Percentiles rank a stretch among this genome's conserved stretches.
Conservation (phyloP, 2,888 invertebrate species). For the Toxonevra muliebris region DNA sequence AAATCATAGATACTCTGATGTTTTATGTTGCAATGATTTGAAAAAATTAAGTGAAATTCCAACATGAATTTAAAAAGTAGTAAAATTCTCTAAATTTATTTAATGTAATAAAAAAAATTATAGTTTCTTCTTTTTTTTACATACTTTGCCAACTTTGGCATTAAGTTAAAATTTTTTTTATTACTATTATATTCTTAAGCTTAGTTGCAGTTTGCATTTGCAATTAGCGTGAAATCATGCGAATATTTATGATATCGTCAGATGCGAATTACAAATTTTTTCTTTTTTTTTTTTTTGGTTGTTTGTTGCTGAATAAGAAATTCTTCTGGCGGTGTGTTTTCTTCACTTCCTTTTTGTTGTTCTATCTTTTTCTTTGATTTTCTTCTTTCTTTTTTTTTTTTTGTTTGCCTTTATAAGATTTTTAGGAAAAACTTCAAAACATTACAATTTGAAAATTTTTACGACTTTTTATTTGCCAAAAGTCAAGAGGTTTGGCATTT, state of each 20-base stretch:
- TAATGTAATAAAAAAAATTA: slow-evolving; percentile 21
- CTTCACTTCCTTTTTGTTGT: not conserved
- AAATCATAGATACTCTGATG: too few relatives aligned
- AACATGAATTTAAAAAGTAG: slow-evolving; percentile 2
- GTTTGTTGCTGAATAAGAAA: slow-evolving; percentile 3
- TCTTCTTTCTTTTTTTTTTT: not conserved
- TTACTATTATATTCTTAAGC: slow-evolving; percentile 20
- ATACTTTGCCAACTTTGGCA: too few relatives aligned
- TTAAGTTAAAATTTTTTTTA: slow-evolving; percentile 17
- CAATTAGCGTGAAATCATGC: slow-evolving; percentile 46
- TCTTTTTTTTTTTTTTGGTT: not conserved
- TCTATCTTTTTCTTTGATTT: not conserved
- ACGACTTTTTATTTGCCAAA: slow-evolving; percentile 51
- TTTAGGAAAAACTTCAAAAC: slow-evolving; percentile 33
- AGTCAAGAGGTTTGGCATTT: slow-evolving; percentile 41
- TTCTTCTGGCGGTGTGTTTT: not conserved
- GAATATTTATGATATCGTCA: slow-evolving; percentile 41
- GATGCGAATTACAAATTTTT: slow-evolving; percentile 25
- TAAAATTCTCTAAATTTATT: slow-evolving; percentile 14
- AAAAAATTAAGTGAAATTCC: not conserved
- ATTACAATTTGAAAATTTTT: slow-evolving; percentile 40
- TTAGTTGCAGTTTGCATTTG: slow-evolving; percentile 25
- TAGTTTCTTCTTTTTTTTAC: not conserved
- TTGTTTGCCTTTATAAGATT: not conserved
- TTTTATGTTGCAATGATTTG: too few relatives aligned